A percentile compares a stretch with the other conserved stretches of the same genome.
These are phyloP conservation scores for Anticlea derivata DNA, from an alignment of 2,888 invertebrate genomes.

Conservation along the genomic window DNA sequence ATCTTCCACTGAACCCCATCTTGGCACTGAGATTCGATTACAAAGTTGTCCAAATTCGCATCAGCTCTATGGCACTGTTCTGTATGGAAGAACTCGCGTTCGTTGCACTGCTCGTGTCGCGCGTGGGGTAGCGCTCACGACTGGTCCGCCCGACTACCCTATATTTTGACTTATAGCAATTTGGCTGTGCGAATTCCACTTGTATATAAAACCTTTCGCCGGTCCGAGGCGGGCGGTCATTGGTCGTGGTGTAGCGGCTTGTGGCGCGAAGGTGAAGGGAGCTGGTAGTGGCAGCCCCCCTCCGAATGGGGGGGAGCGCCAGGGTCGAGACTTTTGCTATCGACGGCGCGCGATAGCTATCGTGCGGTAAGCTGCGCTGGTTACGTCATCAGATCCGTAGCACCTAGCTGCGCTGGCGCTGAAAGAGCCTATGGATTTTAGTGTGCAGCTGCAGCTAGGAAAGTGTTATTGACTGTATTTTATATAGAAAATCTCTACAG, in stretches of 20 bases:
- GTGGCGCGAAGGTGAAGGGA: constrained; percentile 78
- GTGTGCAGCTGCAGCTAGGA: not conserved
- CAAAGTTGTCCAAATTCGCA: constrained; percentile 64
- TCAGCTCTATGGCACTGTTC: constrained; percentile 58
- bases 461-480: not conserved
- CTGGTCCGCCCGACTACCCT: constrained; percentile 83
- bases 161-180: constrained; percentile 86
- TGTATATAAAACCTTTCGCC: constrained; percentile 87
- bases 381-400: constrained; percentile 54
- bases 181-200: constrained; percentile 84
- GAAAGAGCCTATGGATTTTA: constrained; percentile 8
- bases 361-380: constrained; percentile 58
- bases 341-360: constrained; percentile 65
- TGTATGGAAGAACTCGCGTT: constrained; percentile 54
- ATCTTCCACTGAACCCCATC: constrained; percentile 81
- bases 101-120: constrained; percentile 30
- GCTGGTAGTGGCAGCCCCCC: constrained; percentile 63
- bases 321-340: constrained; percentile 83
- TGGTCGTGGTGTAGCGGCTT: constrained; percentile 67
- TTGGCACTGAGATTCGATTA: constrained; percentile 48
- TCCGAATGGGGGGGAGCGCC: constrained; percentile 62
- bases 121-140: constrained; percentile 59
- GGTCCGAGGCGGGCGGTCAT: constrained; percentile 78
- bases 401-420: constrained; percentile 25
- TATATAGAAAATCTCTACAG: not conserved